Evolutionary conservation across 2,797 vertebrate genomes (phyloP).

Genomic region (Xiphorhynchus erythropygius): DNA sequence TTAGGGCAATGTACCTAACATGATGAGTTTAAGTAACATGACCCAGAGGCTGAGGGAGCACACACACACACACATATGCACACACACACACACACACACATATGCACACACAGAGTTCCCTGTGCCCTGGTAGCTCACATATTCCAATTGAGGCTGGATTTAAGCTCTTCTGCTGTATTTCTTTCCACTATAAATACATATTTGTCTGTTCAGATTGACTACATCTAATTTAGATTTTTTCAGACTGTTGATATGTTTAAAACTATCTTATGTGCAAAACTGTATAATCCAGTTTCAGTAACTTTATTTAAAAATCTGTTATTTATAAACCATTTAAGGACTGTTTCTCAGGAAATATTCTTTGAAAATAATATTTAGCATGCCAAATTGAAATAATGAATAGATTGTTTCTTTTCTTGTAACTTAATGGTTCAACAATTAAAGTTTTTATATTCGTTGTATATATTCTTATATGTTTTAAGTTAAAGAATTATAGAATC

Average conservation of each 20-base stretch:
- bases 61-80: fast-evolving
- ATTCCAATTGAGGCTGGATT: not conserved
- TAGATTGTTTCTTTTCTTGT: not conserved
- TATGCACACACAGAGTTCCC: not conserved
- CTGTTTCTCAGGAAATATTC: not conserved
- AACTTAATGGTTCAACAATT: not conserved
- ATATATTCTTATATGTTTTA: not conserved
- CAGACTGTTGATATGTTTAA: not conserved
- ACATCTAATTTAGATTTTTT: not conserved
- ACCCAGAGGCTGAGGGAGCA: not conserved
- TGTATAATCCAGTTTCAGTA: not conserved
- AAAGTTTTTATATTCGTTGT: not conserved
- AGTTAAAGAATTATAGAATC: not conserved
- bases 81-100: no score
- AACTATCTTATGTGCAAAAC: not conserved
- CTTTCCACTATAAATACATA: not conserved
- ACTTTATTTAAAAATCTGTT: not conserved
- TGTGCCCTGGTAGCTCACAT: not conserved
- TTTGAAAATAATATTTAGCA: not conserved
- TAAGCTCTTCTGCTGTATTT: not conserved
- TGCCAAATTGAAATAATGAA: not conserved
- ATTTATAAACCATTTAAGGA: not conserved
- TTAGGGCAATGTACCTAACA: not conserved
- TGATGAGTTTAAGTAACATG: not conserved
- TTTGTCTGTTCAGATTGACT: not conserved